Evolutionary conservation across 2,888 invertebrate species (phyloP), one percentile per base, ranked within the genome.

Genomic region (Caenorhabditis zanzibari): DNA sequence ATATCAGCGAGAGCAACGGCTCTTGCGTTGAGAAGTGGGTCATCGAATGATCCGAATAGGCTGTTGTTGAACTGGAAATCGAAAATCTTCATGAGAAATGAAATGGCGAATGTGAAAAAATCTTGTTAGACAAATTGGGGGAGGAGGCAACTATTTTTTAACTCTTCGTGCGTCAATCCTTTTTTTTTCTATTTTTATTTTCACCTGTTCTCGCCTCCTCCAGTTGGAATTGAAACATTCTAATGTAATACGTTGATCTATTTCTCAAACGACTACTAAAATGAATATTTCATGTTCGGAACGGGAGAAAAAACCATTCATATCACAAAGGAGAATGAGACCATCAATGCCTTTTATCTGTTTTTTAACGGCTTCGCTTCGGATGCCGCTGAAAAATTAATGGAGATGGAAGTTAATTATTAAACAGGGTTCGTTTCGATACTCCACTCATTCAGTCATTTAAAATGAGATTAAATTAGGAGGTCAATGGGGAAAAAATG

Each of bases 1-100:
- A 91, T 90, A 66, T 90, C 90, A 74, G 89, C 91, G 19, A 91
- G 79, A 14, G 89, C 90, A 5, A 88, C 89, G n/a, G 87, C 87
- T 61, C 86, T 81, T 32, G 89, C 84, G 59, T 89, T 89, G 66
- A 90, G 85, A 44, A 91, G 72, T 52, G 88, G 88, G 64, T 91
- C 89, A 83, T 90, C 90, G 80, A 90, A 90, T 19, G 85, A 84
- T 28, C 84, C 87, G 66, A 87, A 87, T 12, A 87, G 74, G 22
- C 77, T 77, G 58, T 87, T 84, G 76, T 87, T 87, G 83, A 87
- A 86, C 87, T 87, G 87, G 38, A 86, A 86, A n/a, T 81, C 69
- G 35, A 72, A 19, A 35, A 64, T 72, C 56, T 38, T 44, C 72
- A 72, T 80, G 35, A 47, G 22, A 28, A 44, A 54, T 14, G 44